These are phyloP conservation scores for Sebastes fasciatus DNA, from an alignment of 2,113 vertebrate species.

Conservation along the genomic window DNA sequence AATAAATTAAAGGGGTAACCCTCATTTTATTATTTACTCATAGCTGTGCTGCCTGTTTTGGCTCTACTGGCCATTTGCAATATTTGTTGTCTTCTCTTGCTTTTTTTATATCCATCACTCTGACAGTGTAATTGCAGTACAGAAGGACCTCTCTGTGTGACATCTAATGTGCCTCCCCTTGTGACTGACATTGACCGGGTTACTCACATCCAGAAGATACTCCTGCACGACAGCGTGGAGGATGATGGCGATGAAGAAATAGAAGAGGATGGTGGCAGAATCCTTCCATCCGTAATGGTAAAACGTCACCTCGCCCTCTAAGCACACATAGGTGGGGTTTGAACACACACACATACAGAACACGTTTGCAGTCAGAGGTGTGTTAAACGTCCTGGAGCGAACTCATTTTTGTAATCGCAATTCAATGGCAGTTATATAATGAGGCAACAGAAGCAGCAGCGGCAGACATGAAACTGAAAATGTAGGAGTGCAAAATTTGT, in stretches of 20 bases:
- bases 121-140: background rate
- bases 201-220: slow-evolving; percentile 94
- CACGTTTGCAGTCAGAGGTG: slow-evolving; percentile 24
- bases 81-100: background rate
- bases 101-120: background rate
- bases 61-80: background rate
- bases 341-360: slow-evolving; percentile 21
- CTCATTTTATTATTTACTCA: background rate
- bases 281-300: slow-evolving; percentile 97
- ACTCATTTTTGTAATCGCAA: background rate
- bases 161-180: background rate
- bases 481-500: background rate
- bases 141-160: background rate
- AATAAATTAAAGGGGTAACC: background rate
- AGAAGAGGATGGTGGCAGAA: slow-evolving; percentile 93
- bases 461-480: slow-evolving; percentile 24
- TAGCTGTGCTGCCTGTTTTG: background rate
- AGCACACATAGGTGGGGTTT: slow-evolving; percentile 51
- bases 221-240: slow-evolving; percentile 97
- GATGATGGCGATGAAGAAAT: slow-evolving; percentile 94
- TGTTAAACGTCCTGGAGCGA: slow-evolving; percentile 26
- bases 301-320: slow-evolving; percentile 91
- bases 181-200: background rate
- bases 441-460: background rate
- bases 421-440: background rate